Evolutionary conservation across 2,113 vertebrate genomes (phyloP), one percentile per base, ranked within the genome.

Genomic region (Nothobranchius furzeri): DNA sequence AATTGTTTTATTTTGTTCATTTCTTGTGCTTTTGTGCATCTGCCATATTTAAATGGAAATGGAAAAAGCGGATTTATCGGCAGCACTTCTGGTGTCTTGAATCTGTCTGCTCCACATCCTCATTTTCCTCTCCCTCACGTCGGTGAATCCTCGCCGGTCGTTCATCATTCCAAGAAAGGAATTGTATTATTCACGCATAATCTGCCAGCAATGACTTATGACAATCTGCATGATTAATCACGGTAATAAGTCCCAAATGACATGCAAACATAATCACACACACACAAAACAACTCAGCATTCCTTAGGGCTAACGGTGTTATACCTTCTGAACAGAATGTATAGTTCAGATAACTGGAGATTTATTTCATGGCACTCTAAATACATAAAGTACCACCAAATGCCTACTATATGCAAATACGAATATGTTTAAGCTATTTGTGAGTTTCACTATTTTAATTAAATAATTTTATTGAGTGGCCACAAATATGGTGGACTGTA

Each of bases 161-260:
- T 56, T 65, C 24, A 40, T 60, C 43, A 52, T 58, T 13, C 51
- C 43, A 36, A 62, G 51, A 58, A 64, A 68, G n/a, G 57, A 66
- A 59, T 76, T 64, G 46, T 65, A 57, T 71, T 60, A 60, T 68
- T 68, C 73, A 49, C 25, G 46, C 49, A 65, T 15, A 69, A 6
- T 73, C 56, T 70, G 73, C 62, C 61, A 70, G 37, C 57, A 57
- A 54, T 58, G 56, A 62, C 52, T 69, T 71, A 46, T 55, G 36
- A 53, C 62, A 69, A 60, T 68, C 54, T 54, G 50, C 47, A 56
- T 55, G 36, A 74, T 77, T 70, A 70, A 66, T 79, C 43, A 53
- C 61, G 48, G 52, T 67, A 70, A 66, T 69, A 65, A 72, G 65
- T 52, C 60, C 57, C 46, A 9, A 70, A 70, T 65, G 55, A 59